Evolutionary conservation across 2,113 vertebrate genomes (phyloP), one percentile per base, ranked within the genome.

Genomic region (Seriola dumerili): DNA sequence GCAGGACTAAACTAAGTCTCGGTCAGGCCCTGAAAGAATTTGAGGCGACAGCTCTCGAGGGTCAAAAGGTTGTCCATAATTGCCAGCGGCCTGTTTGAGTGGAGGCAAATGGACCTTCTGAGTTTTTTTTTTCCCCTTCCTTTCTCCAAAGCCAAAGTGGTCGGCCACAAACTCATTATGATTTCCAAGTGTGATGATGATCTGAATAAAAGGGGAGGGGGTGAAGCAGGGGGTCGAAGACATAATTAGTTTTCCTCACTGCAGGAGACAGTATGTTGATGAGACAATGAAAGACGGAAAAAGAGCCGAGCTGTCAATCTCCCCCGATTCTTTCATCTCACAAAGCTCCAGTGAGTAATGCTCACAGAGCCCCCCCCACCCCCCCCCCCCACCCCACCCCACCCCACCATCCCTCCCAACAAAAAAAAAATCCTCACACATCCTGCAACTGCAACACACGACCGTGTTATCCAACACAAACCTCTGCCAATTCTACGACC

Each of bases 201-300:
- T 94, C 86, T 90, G 92, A 91, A 91, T 90, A 89, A 92, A 94
- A 83, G 85, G 80, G 90, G 90, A 84, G 82, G 80, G 91, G 90
- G 84, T 68, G 87, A 90, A 73, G 91, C 84, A 86, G 93, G 89
- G 92, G 89, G 88, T 88, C 93, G 92, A 93, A 92, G 93, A 95
- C 89, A 93, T 94, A 94, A 96, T 96, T 95, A 95, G 94, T 93
- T 95, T 93, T 90, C 91, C 91, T 93, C 95, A 91, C 93, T 91
- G 90, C 92, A 89, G 94, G 95, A 94, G 95, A 95, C 92, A 86
- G 89, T 88, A 66, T 91, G 90, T 88, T 93, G 92, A 94, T 93
- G 93, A 96, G 95, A 94, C 93, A 92, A 94, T 90, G 93, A 91
- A 90, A 90, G 91, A 86, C 19, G 2, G 80, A 52, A 88, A 29